Evolutionary conservation across 1,140 invertebrate genomes (phyloP), one percentile per base, ranked within the genome.

Genomic region (Lasioglossum albipes): DNA sequence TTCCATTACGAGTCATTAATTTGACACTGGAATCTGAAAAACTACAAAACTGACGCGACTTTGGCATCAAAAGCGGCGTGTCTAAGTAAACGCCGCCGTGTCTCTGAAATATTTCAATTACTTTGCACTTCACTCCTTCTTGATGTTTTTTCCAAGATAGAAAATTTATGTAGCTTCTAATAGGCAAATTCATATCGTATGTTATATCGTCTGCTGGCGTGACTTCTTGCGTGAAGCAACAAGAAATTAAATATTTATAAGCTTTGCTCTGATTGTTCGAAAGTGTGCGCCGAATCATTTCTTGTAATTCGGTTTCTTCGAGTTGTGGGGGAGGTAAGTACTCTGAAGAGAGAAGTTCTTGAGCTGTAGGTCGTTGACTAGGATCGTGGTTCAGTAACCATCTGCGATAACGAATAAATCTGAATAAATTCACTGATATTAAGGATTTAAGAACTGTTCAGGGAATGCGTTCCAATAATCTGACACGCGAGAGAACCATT

Each of bases 381-480:
- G 97, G 95, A 92, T 99, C 97, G 88, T 99, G 97, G 90, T 96
- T 96, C 42, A 99, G 91, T 54, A 99, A 92, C 96, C 96, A 98
- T 72, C 95, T 95, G 49, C 20, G 65, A 77, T 31, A 12, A 41
- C 20, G 2, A 79, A 36, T n/a, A 7, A 12, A 72, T 13, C 45
- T 72, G 52, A 27, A 59, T 62, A 7, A 61, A 10, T 36, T 68
- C 4, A 5, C 36, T 54, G 16, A 54, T 16, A 54, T 54, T 54
- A 5, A 16, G 45, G 9, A 49, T 54, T 20, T 54, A 49, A 49
- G 10, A 49, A 49, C 45, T 49, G 45, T 12, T 12, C 45, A 49
- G 45, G 10, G 52, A 57, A 16, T 20, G 20, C 3, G 6, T 57
- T 57, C 2, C 7, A 27, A 27, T 27, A 27, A 27, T 27, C 1